Base-by-base conservation (phyloP, 2,888 invertebrate species). In the Petrolisthes manimaculis region DNA sequence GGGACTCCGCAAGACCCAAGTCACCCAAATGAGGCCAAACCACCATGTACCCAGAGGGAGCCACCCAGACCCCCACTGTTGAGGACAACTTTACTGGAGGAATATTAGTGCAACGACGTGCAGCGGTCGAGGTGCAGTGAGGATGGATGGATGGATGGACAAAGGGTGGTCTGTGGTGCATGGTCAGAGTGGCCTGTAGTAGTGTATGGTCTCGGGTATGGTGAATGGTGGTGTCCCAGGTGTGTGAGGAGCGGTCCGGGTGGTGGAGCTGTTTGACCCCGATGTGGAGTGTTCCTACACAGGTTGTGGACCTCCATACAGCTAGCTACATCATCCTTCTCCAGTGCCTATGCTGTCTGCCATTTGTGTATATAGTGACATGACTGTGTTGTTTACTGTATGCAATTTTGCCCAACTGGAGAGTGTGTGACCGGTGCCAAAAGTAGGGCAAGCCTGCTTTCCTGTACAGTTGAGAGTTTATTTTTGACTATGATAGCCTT, bases 381-480 rank as follows among this genome's bases (percentile, higher is more conserved):
- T 74, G 67, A 77, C 84, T 53, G n/a, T 80, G 80, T 74, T 80
- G 71, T 86, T 80, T 80, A 54, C 84, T 79, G 88, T 84, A 84
- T 88, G 88, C 88, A 84, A 81, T 75, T 79, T 67, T 80, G 81
- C 84, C 80, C 83, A 69, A 80, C 81, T 80, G 84, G 88, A 86
- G 86, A 86, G 86, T 81, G 79, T 86, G 80, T 84, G 88, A 88
- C 84, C 79, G 88, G 88, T 88, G 88, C 88, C 88, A 88, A 88
- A 88, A 54, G 67, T 88, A 78, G 83, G 84, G 84, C 83, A 82
- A 75, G 79, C 80, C 84, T 80, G 4, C 84, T 88, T 88, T 84
- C 84, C 69, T 88, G 88, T 88, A 88, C 88, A 88, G 88, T 88
- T 88, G 88, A 88, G 88, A 88, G 88, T 88, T 88, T 88, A 88